phyloP scores from a whole-genome alignment of 2,797 vertebrate species.

The Chiroxiphia lanceolata region DNA sequence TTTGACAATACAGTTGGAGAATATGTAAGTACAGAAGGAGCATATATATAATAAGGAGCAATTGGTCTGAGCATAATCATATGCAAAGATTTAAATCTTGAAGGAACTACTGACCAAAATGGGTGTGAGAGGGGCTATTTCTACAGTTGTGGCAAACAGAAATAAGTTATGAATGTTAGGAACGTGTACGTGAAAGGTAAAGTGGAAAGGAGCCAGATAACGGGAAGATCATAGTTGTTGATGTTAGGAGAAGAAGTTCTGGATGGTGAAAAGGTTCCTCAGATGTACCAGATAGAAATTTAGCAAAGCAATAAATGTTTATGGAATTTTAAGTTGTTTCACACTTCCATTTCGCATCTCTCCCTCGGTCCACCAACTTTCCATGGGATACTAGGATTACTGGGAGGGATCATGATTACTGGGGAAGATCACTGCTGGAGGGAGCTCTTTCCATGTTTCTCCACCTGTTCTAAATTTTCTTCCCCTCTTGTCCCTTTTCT shows the following conservation, averaged over 20 bases:
- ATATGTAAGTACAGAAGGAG: neutral
- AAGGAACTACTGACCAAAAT: neutral
- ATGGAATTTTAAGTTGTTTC: neutral
- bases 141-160: neutral
- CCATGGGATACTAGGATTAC: neutral
- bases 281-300: neutral
- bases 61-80: neutral
- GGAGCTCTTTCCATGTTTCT: neutral
- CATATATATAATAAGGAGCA: neutral
- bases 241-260: neutral
- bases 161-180: neutral
- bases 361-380: neutral
- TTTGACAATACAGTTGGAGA: neutral
- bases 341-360: neutral
- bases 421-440: accelerated
- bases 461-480: neutral
- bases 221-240: neutral
- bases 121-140: neutral
- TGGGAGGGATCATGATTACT: neutral
- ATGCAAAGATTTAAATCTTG: neutral
- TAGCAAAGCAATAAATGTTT: neutral
- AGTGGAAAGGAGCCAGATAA: neutral
- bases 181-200: neutral
- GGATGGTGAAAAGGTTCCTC: accelerated
- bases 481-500: neutral